Evolutionary conservation across 2,888 invertebrate genomes (phyloP).

Genomic region (Oscheius sp.): DNA sequence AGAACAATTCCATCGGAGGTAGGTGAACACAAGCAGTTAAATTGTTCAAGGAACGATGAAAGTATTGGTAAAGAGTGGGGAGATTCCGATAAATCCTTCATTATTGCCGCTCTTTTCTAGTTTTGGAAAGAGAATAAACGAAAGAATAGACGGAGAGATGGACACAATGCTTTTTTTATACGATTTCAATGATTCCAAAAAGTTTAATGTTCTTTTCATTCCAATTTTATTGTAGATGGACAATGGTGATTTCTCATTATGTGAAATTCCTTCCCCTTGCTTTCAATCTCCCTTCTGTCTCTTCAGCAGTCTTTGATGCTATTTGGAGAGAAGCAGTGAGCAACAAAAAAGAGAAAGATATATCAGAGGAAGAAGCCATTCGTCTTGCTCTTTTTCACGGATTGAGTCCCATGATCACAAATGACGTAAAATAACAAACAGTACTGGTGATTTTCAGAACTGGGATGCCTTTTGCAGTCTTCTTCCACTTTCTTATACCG

Average conservation of each 20-base stretch:
- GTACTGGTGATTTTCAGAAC: background rate
- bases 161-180: background rate
- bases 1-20: background rate
- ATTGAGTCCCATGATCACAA: background rate
- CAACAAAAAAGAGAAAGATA: background rate
- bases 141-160: background rate
- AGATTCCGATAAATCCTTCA: conserved; percentile 6
- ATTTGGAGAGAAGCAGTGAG: background rate
- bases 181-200: background rate
- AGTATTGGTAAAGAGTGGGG: background rate
- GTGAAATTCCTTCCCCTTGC: background rate
- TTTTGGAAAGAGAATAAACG: background rate
- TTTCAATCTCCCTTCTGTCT: background rate
- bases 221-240: too few species aligned
- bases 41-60: background rate
- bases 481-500: too few species aligned
- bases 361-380: background rate
- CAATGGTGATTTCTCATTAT: background rate
- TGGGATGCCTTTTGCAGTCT: background rate
- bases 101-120: background rate
- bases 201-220: too few species aligned
- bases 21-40: background rate
- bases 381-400: background rate
- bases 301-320: background rate
- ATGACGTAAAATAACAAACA: background rate